phyloP scores from a whole-genome alignment of 2,113 vertebrate genomes.

The Elgaria multicarinata region DNA sequence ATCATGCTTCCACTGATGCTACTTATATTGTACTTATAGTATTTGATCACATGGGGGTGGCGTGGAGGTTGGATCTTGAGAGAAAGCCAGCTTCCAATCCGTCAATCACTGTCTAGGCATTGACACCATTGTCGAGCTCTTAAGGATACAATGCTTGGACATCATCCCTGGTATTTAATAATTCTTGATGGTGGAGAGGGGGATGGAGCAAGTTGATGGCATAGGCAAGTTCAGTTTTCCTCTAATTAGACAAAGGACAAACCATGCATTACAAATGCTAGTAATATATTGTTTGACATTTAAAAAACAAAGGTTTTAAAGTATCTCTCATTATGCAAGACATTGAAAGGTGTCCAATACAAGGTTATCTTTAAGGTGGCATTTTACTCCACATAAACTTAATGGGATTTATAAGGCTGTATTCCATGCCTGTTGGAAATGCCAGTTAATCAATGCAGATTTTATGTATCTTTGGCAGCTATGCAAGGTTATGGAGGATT shows the following conservation, averaged over 20 bases:
- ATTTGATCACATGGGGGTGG: background rate
- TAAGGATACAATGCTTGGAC: background rate
- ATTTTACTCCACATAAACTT: background rate
- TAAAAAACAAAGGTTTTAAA: slow-evolving; percentile 5
- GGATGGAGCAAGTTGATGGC: background rate
- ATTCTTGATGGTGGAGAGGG: too few relatives aligned
- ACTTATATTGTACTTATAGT: background rate
- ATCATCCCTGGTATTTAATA: background rate
- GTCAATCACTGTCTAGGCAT: background rate
- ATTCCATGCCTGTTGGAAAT: background rate
- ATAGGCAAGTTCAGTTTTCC: background rate
- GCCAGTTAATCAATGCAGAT: slow-evolving; percentile 15
- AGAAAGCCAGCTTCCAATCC: background rate
- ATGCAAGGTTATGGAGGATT: background rate
- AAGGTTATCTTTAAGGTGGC: slow-evolving; percentile 5
- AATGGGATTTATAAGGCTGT: background rate
- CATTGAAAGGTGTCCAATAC: background rate
- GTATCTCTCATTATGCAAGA: background rate
- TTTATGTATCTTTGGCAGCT: slow-evolving; percentile 6
- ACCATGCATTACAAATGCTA: background rate
- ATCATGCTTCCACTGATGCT: background rate
- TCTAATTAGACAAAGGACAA: background rate
- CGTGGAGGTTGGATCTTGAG: background rate
- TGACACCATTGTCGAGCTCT: background rate
- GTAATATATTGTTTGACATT: background rate